Percentiles rank a stretch among this genome's conserved stretches.
phyloP scores from a whole-genome alignment of 2,888 invertebrate genomes.

The Brachylomia viminalis region DNA sequence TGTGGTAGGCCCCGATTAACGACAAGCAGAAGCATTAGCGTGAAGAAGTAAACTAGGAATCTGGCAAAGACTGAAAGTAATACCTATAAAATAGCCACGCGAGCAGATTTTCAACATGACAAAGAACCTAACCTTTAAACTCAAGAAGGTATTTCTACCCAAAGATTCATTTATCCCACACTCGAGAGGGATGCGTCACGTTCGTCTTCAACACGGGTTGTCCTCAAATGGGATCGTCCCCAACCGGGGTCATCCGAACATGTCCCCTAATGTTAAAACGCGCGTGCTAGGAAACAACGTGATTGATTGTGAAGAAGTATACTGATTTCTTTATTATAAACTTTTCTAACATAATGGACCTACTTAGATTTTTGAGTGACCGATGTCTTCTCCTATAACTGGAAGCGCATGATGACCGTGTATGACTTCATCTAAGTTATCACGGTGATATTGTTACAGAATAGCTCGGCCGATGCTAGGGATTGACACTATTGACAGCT shows the following conservation, averaged over 20 bases:
- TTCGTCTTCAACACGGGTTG: slow-evolving; percentile 20
- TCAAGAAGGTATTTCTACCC: not conserved
- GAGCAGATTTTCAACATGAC: not conserved
- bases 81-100: not conserved
- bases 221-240: not conserved
- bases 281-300: not conserved
- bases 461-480: no score
- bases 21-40: no score
- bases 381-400: not conserved
- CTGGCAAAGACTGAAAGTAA: no score
- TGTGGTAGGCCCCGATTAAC: no score
- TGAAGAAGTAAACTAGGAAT: no score
- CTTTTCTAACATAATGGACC: no score
- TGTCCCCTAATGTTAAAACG: slow-evolving; percentile 6
- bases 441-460: no score
- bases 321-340: no score
- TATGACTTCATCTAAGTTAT: no score
- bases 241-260: slow-evolving; percentile 11
- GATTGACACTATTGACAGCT: no score
- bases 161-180: slow-evolving; percentile 6
- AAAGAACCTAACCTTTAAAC: not conserved
- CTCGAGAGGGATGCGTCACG: slow-evolving; percentile 28
- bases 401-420: no score
- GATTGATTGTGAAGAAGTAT: slow-evolving; percentile 5
- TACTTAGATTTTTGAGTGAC: no score